Evolutionary conservation across 2,888 invertebrate genomes (phyloP), one percentile per base, ranked within the genome.

Genomic region (Hesperia comma): DNA sequence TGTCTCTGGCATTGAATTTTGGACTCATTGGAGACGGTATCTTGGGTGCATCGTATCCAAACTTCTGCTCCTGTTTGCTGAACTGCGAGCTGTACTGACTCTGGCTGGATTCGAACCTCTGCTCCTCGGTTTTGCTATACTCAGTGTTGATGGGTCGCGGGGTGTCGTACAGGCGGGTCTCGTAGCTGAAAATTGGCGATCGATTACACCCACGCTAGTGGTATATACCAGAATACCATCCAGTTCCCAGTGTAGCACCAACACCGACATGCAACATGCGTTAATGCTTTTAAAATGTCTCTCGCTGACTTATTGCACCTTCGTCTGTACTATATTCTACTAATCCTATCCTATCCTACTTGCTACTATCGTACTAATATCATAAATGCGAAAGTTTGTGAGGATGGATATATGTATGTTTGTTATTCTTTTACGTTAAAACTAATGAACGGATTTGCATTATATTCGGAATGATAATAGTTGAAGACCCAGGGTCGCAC

Each of bases 161-260:
- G 5, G 93, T 91, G 78, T 94, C 94, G 82, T 93, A 94, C 60
- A 91, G 83, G 43, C 93, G 86, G 1, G 93, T 93, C 79, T 94
- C 94, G 82, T 94, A 93, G 75, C 93, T 94, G 85, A 70, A 85
- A 83, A 56, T 19, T 77, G 67, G 81, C 82, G 78, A 78, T 77
- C 80, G 19, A 76, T 79, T 79, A 80, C 63, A 26, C 26, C 60
- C 67, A 60, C 61, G 69, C 70, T 61, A 70, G 70, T 54, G 41
- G 51, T 58, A 56, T 21, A 41, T 58, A 14, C 8, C 43, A 12
- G 14, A 8, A 15, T 26, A 17, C 43, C 19, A 33, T 58, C 43
- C 33, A 43, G 26, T 2, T 5, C 26, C 26, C 26, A 5, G 26
- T 67, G 70, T 71, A 71, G 73, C 61, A 75, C 83, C 83, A 74